These are phyloP conservation scores for Heteromormyrus szaboi DNA, from an alignment of 2,797 vertebrate species.

Conservation along the genomic window DNA sequence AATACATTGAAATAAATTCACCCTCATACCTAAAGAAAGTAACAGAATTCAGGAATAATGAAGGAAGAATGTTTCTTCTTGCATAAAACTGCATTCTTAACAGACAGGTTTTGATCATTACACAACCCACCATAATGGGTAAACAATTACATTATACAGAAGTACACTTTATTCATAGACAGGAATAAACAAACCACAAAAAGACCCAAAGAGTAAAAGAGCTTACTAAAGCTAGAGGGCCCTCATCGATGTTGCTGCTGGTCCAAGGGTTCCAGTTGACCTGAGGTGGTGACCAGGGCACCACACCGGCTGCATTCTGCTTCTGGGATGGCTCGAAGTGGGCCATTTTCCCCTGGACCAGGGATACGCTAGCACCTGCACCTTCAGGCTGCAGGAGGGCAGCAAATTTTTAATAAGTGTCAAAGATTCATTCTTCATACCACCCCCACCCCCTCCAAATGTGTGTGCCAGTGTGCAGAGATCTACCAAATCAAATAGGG, in stretches of 20 bases:
- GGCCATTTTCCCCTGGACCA: constrained; percentile 79
- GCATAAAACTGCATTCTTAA: not conserved
- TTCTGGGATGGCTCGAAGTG: constrained; percentile 82
- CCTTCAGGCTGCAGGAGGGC: constrained; percentile 60
- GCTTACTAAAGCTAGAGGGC: constrained; percentile 78
- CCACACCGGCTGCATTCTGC: constrained; percentile 74
- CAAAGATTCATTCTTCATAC: not conserved
- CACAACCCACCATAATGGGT: not conserved
- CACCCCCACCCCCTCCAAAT: not conserved
- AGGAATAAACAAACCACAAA: not conserved
- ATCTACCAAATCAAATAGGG: not conserved
- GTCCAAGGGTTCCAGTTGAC: constrained; percentile 99
- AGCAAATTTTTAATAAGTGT: not conserved
- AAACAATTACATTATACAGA: not conserved
- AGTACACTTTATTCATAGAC: not conserved
- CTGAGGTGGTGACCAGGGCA: constrained; percentile 95
- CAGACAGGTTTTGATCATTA: not conserved
- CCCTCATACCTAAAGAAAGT: not conserved
- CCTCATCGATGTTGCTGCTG: constrained; percentile 93
- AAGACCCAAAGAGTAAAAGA: not conserved
- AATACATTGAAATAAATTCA: not conserved
- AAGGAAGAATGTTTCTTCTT: not conserved
- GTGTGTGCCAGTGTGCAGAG: not conserved
- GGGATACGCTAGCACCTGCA: constrained; percentile 60
- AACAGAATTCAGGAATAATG: not conserved